Conservation (phyloP, 2,888 invertebrate genomes). For the Adelognathus sp. region DNA sequence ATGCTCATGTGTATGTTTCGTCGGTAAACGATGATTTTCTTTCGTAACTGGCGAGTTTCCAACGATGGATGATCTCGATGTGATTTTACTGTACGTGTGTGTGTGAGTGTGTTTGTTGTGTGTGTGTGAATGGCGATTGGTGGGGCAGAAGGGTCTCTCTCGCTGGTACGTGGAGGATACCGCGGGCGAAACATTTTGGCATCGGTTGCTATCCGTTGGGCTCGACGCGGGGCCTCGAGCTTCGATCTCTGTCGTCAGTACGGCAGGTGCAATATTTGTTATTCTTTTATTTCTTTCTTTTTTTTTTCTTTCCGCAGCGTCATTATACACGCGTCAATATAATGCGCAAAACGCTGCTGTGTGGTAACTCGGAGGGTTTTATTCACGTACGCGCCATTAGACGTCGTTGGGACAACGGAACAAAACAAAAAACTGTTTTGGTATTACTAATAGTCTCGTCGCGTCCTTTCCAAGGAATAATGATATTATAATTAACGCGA, state of each 20-base stretch:
- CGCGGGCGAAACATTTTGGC: conserved; percentile 27
- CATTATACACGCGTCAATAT: background rate
- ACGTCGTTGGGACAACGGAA: background rate
- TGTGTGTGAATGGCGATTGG: background rate
- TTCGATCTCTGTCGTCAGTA: conserved; percentile 3
- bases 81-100: background rate
- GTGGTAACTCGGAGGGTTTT: background rate
- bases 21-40: conserved; percentile 2
- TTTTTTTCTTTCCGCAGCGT: conserved; percentile 6
- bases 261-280: conserved; percentile 11
- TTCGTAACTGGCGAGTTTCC: conserved; percentile 11
- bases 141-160: background rate
- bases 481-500: background rate
- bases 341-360: background rate
- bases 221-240: conserved; percentile 19
- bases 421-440: background rate
- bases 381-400: background rate
- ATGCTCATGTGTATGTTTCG: background rate
- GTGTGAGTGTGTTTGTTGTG: conserved; percentile 4
- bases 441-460: conserved; percentile 17
- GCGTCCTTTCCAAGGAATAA: conserved; percentile 46
- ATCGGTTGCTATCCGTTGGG: conserved; percentile 21
- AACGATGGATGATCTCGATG: conserved; percentile 24
- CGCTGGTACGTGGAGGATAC: background rate
- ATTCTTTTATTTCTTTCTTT: background rate